Base-by-base conservation (phyloP, 2,113 vertebrate genomes). In the Dicrurus megarhynchus region DNA sequence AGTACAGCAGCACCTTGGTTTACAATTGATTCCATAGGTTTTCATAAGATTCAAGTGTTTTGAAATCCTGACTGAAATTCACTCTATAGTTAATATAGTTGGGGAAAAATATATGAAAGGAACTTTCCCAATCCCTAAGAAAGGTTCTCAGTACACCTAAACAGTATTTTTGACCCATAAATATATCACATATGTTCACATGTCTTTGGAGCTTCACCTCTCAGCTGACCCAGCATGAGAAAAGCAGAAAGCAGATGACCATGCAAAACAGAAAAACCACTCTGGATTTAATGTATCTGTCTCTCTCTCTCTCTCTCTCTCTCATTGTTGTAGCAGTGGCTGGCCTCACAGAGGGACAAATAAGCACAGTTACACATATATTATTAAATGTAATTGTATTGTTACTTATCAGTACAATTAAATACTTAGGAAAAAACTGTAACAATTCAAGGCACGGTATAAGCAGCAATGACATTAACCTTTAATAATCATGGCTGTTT, bases 401-500 rank as follows among this genome's bases (percentile, higher is more conserved):
- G 81, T 96, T 97, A 95, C 96, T 95, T 97, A 97, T 85, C 47
- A 6, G 92, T 94, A 95, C 96, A 97, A 95, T 97, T 97, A 98
- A 97, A 97, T 63, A 88, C n/a, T 68, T 74, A 75, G 41, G 78
- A 91, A 96, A 93, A 93, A 92, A 85, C 24, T 95, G 80, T 93
- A 94, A 92, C 50, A 89, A 95, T 97, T 98, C 91, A 93, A 96
- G 91, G 93, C 92, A 93, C 12, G 2, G 85, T 88, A 70, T 9
- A 10, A 92, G 52, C 61, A 91, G 74, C 70, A 95, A 89, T 13
- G 28, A 64, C 90, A 97, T 97, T 98, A 98, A 97, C 93, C 92
- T 98, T 98, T 97, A 97, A 97, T 98, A 97, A 97, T 85, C 46
- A 82, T 79, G 89, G 95, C 94, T 95, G 95, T 78, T 86, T 52